Percentiles rank a stretch among this genome's conserved stretches.
Conservation (phyloP, 2,888 invertebrate species). For the Cryptophagus acutangulus region DNA sequence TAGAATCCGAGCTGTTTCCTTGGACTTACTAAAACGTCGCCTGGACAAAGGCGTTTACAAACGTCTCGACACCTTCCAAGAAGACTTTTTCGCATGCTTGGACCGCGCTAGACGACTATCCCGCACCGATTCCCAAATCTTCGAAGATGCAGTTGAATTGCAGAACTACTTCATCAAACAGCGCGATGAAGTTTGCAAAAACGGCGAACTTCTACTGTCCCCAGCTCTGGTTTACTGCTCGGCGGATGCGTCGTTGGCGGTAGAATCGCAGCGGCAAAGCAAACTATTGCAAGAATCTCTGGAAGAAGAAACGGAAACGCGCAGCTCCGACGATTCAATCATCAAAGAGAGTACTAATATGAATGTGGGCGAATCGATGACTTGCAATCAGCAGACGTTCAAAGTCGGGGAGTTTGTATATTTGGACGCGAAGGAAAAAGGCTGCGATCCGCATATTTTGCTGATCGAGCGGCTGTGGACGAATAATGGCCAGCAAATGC, state of each 20-base stretch:
- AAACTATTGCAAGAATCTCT: conserved; percentile 73
- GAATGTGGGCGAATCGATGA: conserved; percentile 56
- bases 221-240: conserved; percentile 81
- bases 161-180: conserved; percentile 85
- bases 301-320: conserved; percentile 63
- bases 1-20: conserved; percentile 76
- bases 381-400: conserved; percentile 71
- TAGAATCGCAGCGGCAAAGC: conserved; percentile 69
- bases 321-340: conserved; percentile 50
- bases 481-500: conserved; percentile 74
- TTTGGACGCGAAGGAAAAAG: conserved; percentile 63
- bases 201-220: conserved; percentile 74
- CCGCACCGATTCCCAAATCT: conserved; percentile 89
- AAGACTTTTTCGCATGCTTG: conserved; percentile 91
- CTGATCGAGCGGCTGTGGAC: conserved; percentile 72
- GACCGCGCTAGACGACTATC: conserved; percentile 84
- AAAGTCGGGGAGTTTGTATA: conserved; percentile 90
- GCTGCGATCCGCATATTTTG: conserved; percentile 66
- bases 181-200: conserved; percentile 66
- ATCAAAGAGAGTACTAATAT: conserved; percentile 37
- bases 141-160: conserved; percentile 91
- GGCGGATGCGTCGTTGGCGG: conserved; percentile 67
- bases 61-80: conserved; percentile 91
- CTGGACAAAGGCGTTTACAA: conserved; percentile 89
- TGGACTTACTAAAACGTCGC: conserved; percentile 89